phyloP scores from a whole-genome alignment of 1,140 invertebrate species.

The Lasioglossum albipes region DNA sequence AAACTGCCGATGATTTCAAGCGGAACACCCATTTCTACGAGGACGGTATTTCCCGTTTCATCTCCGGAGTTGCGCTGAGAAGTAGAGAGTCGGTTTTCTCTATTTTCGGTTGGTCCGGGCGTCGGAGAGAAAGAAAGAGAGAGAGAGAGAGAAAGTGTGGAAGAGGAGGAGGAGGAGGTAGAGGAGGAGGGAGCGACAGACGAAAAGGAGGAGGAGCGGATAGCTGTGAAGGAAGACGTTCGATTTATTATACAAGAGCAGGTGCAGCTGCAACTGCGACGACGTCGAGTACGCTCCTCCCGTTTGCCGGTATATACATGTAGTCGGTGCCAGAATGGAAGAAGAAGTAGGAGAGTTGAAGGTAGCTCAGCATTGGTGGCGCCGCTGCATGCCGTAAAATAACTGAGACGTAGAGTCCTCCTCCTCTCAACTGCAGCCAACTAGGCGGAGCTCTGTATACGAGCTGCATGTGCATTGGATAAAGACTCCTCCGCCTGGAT shows the following conservation, averaged over 20 bases:
- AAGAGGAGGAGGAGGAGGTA: neutral
- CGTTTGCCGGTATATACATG: constrained; percentile 37
- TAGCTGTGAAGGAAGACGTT: constrained; percentile 29
- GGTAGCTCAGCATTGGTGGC: constrained; percentile 70
- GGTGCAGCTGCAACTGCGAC: constrained; percentile 61
- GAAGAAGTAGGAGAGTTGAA: constrained; percentile 53
- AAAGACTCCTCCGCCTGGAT: constrained; percentile 56
- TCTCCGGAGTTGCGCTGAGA: neutral
- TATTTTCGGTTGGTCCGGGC: neutral
- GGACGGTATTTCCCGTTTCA: constrained; percentile 6
- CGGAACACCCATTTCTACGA: neutral
- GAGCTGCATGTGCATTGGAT: constrained; percentile 62
- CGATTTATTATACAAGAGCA: constrained; percentile 49
- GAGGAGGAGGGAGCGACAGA: neutral
- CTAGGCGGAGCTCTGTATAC: constrained; percentile 72
- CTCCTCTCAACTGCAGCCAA: constrained; percentile 56
- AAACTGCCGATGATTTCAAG: neutral
- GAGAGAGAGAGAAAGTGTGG: neutral
- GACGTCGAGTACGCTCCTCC: constrained; percentile 59
- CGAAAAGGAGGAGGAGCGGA: neutral
- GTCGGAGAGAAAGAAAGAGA: neutral
- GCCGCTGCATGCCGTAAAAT: constrained; percentile 66
- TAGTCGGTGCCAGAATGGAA: constrained; percentile 42
- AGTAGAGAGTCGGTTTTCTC: no score
- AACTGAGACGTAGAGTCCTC: constrained; percentile 66